These are phyloP conservation scores for Temnothorax ravouxi DNA, from an alignment of 2,888 invertebrate species.

Conservation along the genomic window DNA sequence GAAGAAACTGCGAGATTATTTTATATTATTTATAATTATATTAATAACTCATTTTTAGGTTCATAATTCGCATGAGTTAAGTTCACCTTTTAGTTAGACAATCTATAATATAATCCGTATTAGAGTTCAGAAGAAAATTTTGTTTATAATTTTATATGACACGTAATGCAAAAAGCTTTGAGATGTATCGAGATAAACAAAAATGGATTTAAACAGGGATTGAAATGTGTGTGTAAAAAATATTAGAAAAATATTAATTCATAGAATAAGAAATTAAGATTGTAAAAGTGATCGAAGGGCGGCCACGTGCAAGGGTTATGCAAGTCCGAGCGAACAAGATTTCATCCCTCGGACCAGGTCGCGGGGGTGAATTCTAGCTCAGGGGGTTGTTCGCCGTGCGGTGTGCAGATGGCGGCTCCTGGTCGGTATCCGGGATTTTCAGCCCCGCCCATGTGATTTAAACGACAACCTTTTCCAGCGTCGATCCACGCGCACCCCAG, in stretches of 20 bases:
- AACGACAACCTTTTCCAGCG: constrained; percentile 68
- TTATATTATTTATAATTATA: background rate
- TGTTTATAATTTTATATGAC: background rate
- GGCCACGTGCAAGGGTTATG: background rate
- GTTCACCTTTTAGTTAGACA: background rate
- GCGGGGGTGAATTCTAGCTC: constrained; percentile 56
- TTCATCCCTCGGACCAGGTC: constrained; percentile 35
- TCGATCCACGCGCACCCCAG: constrained; percentile 35
- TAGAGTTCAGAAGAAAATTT: background rate
- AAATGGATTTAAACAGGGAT: background rate
- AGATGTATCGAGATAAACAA: background rate
- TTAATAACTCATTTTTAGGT: too few relatives aligned
- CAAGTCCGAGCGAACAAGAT: constrained; percentile 33
- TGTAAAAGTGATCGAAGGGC: background rate
- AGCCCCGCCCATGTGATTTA: constrained; percentile 81
- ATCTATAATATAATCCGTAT: background rate
- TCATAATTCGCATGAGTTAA: background rate
- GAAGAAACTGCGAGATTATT: background rate
- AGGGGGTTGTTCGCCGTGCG: constrained; percentile 67
- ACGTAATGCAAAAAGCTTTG: background rate
- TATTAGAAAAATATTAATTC: background rate
- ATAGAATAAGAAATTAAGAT: background rate
- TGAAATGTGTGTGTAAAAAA: background rate
- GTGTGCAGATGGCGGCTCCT: constrained; percentile 77
- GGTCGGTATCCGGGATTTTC: constrained; percentile 65